Evolutionary conservation across 2,797 vertebrate species (phyloP).

Genomic region (Ceyx erithaca): DNA sequence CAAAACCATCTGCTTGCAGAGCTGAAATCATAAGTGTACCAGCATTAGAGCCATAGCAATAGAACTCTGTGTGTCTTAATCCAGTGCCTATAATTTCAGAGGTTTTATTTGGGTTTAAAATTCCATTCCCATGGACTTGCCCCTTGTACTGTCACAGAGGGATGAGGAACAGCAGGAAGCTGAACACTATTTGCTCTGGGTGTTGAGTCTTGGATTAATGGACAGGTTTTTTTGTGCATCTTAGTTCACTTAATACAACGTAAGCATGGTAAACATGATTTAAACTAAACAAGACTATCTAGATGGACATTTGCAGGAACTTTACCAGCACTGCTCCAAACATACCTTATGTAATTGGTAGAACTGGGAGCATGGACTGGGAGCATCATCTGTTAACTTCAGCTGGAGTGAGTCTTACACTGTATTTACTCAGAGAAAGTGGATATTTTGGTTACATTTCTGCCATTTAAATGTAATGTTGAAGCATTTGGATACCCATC

Average conservation of each 20-base stretch:
- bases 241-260: background rate
- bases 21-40: background rate
- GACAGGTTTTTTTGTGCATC: background rate
- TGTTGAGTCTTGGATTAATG: background rate
- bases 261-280: background rate
- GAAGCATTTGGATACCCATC: accelerated
- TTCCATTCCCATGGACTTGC: background rate
- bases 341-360: background rate
- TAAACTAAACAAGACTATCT: background rate
- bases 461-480: background rate
- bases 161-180: background rate
- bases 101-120: background rate
- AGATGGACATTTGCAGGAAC: background rate
- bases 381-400: no score
- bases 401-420: background rate
- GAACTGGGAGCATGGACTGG: background rate
- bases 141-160: background rate
- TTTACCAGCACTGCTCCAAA: background rate
- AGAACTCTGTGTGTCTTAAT: background rate
- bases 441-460: background rate
- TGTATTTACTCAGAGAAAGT: background rate
- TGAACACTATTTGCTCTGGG: background rate
- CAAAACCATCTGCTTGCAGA: background rate
- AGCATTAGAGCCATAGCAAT: background rate
- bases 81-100: background rate